Conservation (phyloP, 2,797 vertebrate species). For the Tachyglossus aculeatus region DNA sequence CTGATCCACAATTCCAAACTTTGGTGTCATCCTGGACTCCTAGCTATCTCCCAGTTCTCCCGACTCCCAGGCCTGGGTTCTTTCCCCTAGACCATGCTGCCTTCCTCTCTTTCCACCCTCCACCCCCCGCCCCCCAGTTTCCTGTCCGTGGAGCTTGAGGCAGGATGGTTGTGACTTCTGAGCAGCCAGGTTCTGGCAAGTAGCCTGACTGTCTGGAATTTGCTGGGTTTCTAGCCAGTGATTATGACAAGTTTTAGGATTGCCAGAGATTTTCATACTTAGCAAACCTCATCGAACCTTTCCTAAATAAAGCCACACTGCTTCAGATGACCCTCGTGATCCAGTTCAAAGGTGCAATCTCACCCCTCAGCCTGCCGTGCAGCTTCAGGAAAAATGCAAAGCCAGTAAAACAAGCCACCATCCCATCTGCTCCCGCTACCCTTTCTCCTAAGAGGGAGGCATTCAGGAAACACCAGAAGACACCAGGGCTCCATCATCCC, state of each 20-base stretch:
- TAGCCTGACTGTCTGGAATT: not conserved
- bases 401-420: constrained; percentile 51
- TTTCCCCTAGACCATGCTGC: too few relatives aligned
- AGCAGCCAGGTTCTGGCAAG: too few relatives aligned
- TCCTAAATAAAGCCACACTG: constrained; percentile 47
- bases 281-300: constrained; percentile 49
- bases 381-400: constrained; percentile 39
- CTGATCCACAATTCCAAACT: too few relatives aligned
- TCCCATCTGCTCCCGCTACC: constrained; percentile 34
- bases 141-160: too few relatives aligned
- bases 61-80: too few relatives aligned
- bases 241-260: constrained; percentile 52
- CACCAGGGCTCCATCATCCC: too few relatives aligned
- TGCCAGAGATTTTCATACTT: constrained; percentile 51
- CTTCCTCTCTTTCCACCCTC: too few relatives aligned
- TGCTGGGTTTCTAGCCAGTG: constrained; percentile 19
- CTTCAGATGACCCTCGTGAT: constrained; percentile 48
- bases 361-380: constrained; percentile 27
- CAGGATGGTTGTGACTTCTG: too few relatives aligned
- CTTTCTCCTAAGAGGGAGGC: constrained; percentile 12
- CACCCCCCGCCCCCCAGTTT: too few relatives aligned
- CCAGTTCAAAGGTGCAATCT: constrained; percentile 57
- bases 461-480: not conserved
- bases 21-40: too few relatives aligned
- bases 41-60: too few relatives aligned